A percentile compares a stretch with the other conserved stretches of the same genome.
Conservation (phyloP, 2,888 invertebrate genomes). For the Cyclophora punctaria region DNA sequence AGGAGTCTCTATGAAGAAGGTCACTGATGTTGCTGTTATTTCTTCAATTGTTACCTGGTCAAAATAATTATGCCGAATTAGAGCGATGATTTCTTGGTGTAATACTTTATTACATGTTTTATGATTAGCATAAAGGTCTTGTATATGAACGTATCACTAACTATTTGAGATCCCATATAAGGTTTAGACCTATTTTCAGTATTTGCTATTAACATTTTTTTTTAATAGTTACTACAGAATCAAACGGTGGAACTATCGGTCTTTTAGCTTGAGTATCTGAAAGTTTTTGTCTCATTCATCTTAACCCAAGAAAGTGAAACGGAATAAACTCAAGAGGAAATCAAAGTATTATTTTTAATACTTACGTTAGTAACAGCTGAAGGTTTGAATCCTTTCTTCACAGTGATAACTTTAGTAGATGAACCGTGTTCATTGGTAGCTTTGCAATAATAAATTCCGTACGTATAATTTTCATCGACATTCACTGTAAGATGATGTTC, state of each 20-base stretch:
- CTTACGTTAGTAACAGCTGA: conserved; percentile 41
- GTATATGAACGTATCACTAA: no score
- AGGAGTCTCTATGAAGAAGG: conserved; percentile 37
- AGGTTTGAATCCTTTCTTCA: conserved; percentile 45
- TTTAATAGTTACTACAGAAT: no score
- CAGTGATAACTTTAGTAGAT: conserved; percentile 32
- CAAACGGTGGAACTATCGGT: no score
- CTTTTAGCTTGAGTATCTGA: no score
- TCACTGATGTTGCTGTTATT: conserved; percentile 40
- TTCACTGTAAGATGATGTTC: conserved; percentile 23
- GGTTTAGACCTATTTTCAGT: no score
- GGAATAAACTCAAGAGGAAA: background rate
- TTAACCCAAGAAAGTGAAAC: no score
- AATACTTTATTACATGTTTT: no score
- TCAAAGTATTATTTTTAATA: background rate
- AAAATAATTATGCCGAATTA: conserved; percentile 11
- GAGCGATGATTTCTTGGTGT: no score
- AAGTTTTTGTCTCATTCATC: no score
- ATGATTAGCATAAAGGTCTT: no score
- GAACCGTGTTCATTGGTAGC: conserved; percentile 42
- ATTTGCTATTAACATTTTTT: no score
- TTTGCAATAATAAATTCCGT: conserved; percentile 46
- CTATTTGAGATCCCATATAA: no score
- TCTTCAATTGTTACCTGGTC: conserved; percentile 33
- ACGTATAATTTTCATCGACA: conserved; percentile 32